phyloP scores from a whole-genome alignment of 1,140 invertebrate genomes.

The Grapholita molesta region DNA sequence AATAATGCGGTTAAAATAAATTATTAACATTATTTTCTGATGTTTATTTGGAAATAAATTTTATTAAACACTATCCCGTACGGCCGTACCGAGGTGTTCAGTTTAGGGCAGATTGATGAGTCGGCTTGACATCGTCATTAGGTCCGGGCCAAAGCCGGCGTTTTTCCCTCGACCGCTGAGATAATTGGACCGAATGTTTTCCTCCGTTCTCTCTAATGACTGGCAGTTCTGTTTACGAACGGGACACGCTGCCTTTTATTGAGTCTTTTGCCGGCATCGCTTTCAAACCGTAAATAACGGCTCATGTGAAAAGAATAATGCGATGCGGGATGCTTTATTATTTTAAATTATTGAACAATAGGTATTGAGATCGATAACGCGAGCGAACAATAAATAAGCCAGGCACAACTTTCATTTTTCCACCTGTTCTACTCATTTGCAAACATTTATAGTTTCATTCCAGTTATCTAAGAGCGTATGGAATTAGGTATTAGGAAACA shows the following conservation, averaged over 20 bases:
- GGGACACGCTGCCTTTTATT: conserved; percentile 61
- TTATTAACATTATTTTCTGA: not conserved
- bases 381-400: too few relatives aligned
- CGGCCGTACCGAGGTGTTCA: conserved; percentile 36
- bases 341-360: too few relatives aligned
- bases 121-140: conserved; percentile 62
- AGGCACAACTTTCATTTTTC: too few relatives aligned
- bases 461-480: too few relatives aligned
- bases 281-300: conserved; percentile 28
- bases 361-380: too few relatives aligned
- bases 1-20: too few relatives aligned
- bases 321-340: not conserved
- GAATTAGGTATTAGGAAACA: too few relatives aligned
- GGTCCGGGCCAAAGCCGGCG: conserved; percentile 38
- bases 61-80: conserved; percentile 4
- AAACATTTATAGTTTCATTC: too few relatives aligned
- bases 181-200: conserved; percentile 67
- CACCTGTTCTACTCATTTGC: too few relatives aligned
- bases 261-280: conserved; percentile 55
- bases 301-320: not conserved
- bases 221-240: conserved; percentile 67
- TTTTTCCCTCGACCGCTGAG: conserved; percentile 44
- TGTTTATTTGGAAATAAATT: conserved; percentile 6
- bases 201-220: conserved; percentile 62
- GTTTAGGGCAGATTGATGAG: conserved; percentile 59